These are phyloP conservation scores for Chaenodraco wilsoni DNA, from an alignment of 2,797 vertebrate genomes.

Conservation along the genomic window DNA sequence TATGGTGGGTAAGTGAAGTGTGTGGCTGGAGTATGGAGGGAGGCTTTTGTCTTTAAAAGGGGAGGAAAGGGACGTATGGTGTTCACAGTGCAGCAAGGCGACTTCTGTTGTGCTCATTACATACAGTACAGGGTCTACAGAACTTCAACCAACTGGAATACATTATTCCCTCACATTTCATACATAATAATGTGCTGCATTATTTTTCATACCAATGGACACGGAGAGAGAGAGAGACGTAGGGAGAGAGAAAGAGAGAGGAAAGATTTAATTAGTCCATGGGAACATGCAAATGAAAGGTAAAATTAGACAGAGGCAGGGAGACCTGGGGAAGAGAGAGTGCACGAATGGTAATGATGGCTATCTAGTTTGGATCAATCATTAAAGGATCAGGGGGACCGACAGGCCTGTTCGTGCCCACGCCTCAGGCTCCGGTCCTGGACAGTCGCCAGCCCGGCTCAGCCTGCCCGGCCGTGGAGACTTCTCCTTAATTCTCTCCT, in stretches of 20 bases:
- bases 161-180: conserved; percentile 78
- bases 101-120: conserved; percentile 65
- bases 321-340: conserved; percentile 66
- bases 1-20: conserved; percentile 37
- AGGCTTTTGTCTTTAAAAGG: conserved; percentile 62
- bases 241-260: conserved; percentile 17
- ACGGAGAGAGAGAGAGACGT: conserved; percentile 28
- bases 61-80: conserved; percentile 23
- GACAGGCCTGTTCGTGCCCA: conserved; percentile 70
- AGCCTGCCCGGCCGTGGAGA: conserved; percentile 60
- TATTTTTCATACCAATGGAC: conserved; percentile 78
- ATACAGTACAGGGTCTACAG: conserved; percentile 57
- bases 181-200: conserved; percentile 80
- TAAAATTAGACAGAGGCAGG: conserved; percentile 77
- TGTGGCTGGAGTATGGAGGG: conserved; percentile 43
- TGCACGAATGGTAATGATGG: conserved; percentile 76
- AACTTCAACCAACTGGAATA: conserved; percentile 76
- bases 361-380: conserved; percentile 82
- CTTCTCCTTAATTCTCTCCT: conserved; percentile 40
- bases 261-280: conserved; percentile 79
- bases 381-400: conserved; percentile 74
- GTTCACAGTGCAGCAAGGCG: conserved; percentile 36
- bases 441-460: conserved; percentile 71
- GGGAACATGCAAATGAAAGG: conserved; percentile 79
- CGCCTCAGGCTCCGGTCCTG: conserved; percentile 74